These are phyloP conservation scores for Ectropis crepuscularia DNA, from an alignment of 2,888 invertebrate species.

Conservation along the genomic window DNA sequence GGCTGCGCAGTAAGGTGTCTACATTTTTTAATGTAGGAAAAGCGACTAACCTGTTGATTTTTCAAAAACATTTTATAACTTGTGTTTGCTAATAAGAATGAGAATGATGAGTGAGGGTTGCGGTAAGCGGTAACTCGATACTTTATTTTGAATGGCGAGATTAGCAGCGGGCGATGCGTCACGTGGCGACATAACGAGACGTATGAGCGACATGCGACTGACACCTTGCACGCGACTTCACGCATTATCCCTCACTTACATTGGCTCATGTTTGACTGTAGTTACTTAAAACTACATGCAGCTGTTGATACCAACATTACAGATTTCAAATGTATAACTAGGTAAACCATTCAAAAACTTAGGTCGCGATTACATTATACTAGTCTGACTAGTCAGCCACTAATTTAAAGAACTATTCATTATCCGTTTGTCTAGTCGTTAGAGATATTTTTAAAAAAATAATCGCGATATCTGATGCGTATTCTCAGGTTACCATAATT, in stretches of 20 bases:
- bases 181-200: constrained; percentile 77
- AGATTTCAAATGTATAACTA: neutral
- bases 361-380: too few relatives aligned
- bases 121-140: constrained; percentile 61
- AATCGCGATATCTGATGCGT: constrained; percentile 13
- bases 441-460: too few relatives aligned
- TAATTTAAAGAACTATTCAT: too few relatives aligned
- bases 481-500: neutral
- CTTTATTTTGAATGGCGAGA: constrained; percentile 66
- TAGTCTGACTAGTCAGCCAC: too few relatives aligned
- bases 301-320: neutral
- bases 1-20: constrained; percentile 45
- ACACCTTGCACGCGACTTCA: constrained; percentile 63
- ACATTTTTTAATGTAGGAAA: constrained; percentile 35
- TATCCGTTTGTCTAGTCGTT: too few relatives aligned
- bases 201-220: constrained; percentile 71
- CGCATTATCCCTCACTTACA: constrained; percentile 32
- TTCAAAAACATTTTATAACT: constrained; percentile 47
- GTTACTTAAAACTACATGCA: neutral
- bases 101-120: constrained; percentile 22
- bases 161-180: constrained; percentile 52
- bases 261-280: constrained; percentile 1
- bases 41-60: constrained; percentile 49
- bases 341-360: too few relatives aligned
- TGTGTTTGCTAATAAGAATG: constrained; percentile 49